Evolutionary conservation across 2,888 invertebrate species (phyloP).

Genomic region (Adelognathus sp.): DNA sequence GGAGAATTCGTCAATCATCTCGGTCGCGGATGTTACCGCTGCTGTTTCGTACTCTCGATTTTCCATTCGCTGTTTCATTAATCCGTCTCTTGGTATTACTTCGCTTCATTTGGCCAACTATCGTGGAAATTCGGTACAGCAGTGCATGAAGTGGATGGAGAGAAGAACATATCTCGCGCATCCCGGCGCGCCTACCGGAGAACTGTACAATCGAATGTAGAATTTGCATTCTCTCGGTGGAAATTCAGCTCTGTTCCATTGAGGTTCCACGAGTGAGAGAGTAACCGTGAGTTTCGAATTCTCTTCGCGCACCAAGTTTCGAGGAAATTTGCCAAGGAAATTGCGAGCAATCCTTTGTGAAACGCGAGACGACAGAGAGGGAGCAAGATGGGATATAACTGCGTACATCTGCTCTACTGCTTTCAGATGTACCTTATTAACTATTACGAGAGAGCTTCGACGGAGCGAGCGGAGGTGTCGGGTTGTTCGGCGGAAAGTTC

Average conservation of each 20-base stretch:
- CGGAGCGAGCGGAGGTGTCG: neutral
- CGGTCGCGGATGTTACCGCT: neutral
- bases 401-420: neutral
- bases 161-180: neutral
- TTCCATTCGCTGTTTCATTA: slow-evolving; percentile 6
- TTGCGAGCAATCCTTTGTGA: slow-evolving; percentile 4
- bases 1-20: slow-evolving; percentile 21
- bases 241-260: neutral
- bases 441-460: neutral
- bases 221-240: slow-evolving; percentile 35
- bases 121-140: neutral
- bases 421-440: neutral
- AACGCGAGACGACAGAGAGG: slow-evolving; percentile 2
- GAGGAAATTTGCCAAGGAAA: slow-evolving; percentile 18
- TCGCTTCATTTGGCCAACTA: neutral
- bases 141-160: neutral
- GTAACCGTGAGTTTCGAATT: slow-evolving; percentile 23
- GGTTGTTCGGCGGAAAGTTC: neutral
- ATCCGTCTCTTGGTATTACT: neutral
- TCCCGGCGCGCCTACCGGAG: neutral
- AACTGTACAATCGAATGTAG: slow-evolving; percentile 26
- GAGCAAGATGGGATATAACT: neutral
- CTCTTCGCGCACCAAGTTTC: slow-evolving; percentile 27
- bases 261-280: no score
- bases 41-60: slow-evolving; percentile 8